phyloP scores from a whole-genome alignment of 2,113 vertebrate species.

The Thamnaconus septentrionalis region DNA sequence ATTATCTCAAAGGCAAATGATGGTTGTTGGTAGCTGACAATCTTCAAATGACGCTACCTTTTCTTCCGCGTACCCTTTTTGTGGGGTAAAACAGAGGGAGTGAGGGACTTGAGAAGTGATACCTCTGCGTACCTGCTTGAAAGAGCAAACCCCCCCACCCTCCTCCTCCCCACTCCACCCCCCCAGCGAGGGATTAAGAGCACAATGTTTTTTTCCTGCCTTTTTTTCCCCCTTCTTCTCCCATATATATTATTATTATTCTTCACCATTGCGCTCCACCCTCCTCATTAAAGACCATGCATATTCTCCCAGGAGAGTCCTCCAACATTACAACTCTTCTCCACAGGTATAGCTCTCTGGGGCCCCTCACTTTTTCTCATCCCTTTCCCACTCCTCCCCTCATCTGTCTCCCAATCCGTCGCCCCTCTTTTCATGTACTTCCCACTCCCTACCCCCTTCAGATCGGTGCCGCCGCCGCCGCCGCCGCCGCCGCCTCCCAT shows the following conservation, averaged over 20 bases:
- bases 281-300: constrained; percentile 76
- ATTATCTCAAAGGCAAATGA: constrained; percentile 73
- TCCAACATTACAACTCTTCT: constrained; percentile 68
- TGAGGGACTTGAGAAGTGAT: constrained; percentile 71
- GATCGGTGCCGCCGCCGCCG: constrained; percentile 26
- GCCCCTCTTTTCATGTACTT: constrained; percentile 66
- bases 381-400: constrained; percentile 53
- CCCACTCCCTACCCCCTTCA: constrained; percentile 50
- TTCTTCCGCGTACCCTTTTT: constrained; percentile 61
- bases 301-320: constrained; percentile 73
- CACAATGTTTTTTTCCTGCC: constrained; percentile 56
- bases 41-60: constrained; percentile 69
- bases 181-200: constrained; percentile 69
- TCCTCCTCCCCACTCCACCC: constrained; percentile 28
- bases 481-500: constrained; percentile 35
- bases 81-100: constrained; percentile 68
- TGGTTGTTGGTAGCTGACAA: constrained; percentile 68
- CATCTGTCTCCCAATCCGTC: constrained; percentile 50
- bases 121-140: constrained; percentile 70
- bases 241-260: constrained; percentile 59
- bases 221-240: constrained; percentile 3
- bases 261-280: constrained; percentile 66
- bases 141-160: constrained; percentile 58
- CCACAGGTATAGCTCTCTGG: constrained; percentile 76
- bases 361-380: constrained; percentile 67